A percentile compares a stretch with the other conserved stretches of the same genome.
Conservation (phyloP, 2,888 invertebrate species). For the Caradrina clavipalpis region DNA sequence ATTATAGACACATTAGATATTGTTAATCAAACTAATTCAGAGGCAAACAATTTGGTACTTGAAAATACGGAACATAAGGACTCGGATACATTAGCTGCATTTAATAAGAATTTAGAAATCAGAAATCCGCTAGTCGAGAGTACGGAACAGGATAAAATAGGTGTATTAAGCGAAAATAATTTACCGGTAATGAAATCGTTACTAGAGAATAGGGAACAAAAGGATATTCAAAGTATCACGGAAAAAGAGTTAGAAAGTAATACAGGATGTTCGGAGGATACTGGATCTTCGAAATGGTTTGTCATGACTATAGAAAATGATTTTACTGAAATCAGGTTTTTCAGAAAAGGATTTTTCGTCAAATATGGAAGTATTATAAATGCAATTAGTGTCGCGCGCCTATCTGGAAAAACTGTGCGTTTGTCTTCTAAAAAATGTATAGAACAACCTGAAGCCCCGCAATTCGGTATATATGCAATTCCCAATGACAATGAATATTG, state of each 20-base stretch:
- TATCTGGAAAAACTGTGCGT: constrained; percentile 87
- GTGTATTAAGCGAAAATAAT: constrained; percentile 7
- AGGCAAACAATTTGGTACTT: constrained; percentile 8
- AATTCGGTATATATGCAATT: constrained; percentile 87
- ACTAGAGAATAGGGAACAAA: constrained; percentile 18
- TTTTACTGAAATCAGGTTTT: constrained; percentile 89
- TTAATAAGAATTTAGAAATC: constrained; percentile 28
- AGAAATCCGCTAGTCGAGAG: constrained; percentile 23
- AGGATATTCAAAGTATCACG: not conserved
- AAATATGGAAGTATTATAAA: constrained; percentile 88
- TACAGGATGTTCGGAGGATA: constrained; percentile 39
- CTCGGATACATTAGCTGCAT: constrained; percentile 19
- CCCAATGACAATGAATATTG: constrained; percentile 78
- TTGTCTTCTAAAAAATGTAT: constrained; percentile 80
- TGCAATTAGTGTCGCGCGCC: constrained; percentile 85
- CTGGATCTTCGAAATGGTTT: constrained; percentile 88
- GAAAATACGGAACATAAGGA: constrained; percentile 10
- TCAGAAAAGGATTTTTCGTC: constrained; percentile 88
- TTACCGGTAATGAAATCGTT: not conserved
- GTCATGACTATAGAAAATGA: constrained; percentile 89
- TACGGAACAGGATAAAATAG: constrained; percentile 15
- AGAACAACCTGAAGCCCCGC: constrained; percentile 70
- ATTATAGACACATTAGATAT: constrained; percentile 3
- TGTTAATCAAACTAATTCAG: constrained; percentile 21
- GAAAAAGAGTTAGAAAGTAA: constrained; percentile 3